These are phyloP conservation scores for Trypoxylon attenuatum DNA, from an alignment of 2,888 invertebrate species.

Conservation along the genomic window DNA sequence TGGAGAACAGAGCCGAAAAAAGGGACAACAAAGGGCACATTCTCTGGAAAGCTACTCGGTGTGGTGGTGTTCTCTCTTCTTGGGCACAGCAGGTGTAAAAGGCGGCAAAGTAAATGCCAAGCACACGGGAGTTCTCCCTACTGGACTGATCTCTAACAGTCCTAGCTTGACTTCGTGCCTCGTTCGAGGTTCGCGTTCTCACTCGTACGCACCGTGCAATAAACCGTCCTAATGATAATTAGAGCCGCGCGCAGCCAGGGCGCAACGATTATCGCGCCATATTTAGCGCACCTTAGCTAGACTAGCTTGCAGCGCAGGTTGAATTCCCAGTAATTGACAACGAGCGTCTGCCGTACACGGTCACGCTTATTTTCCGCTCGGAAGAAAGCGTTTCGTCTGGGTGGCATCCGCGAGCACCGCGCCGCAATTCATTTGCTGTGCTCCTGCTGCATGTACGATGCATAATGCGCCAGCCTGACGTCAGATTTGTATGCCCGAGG, in stretches of 20 bases:
- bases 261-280: conserved; percentile 46
- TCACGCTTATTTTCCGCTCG: conserved; percentile 47
- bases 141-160: too few relatives aligned
- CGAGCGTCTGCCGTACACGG: conserved; percentile 32
- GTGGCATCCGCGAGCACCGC: conserved; percentile 5
- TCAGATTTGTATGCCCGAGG: background rate
- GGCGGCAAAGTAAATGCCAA: conserved; percentile 44
- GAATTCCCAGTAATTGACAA: conserved; percentile 45
- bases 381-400: conserved; percentile 28
- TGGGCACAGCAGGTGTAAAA: conserved; percentile 41
- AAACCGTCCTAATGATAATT: conserved; percentile 50
- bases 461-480: background rate
- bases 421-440: conserved; percentile 20
- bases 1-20: background rate
- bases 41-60: too few relatives aligned
- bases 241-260: conserved; percentile 22
- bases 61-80: too few relatives aligned
- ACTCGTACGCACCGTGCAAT: conserved; percentile 19
- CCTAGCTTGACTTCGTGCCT: conserved; percentile 6
- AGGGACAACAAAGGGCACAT: conserved; percentile 22
- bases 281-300: conserved; percentile 27
- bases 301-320: background rate
- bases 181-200: background rate
- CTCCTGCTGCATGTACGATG: background rate
- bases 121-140: too few relatives aligned